These are phyloP conservation scores for Listrodromus nycthemerus DNA, from an alignment of 2,888 invertebrate genomes.

Conservation along the genomic window DNA sequence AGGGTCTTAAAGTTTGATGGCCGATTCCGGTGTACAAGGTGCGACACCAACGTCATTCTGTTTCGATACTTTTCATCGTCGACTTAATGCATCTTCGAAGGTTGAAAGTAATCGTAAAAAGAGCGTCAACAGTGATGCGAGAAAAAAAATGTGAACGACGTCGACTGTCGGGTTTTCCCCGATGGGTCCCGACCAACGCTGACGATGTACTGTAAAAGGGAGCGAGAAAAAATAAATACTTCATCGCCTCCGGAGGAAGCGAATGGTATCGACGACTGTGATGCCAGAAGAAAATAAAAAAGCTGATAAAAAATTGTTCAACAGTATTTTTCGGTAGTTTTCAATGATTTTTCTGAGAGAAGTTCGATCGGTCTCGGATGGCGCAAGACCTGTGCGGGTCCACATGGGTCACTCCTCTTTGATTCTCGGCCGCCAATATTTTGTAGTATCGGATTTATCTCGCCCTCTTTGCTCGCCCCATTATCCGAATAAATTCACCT, in stretches of 20 bases:
- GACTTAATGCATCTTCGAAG: constrained; percentile 75
- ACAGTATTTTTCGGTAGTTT: too few relatives aligned
- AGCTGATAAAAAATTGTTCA: too few relatives aligned
- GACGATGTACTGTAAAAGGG: constrained; percentile 12
- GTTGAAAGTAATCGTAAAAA: constrained; percentile 73
- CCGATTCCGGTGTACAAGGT: constrained; percentile 60
- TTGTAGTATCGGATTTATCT: neutral
- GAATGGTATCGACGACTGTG: neutral
- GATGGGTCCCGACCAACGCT: neutral
- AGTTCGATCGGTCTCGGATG: too few relatives aligned
- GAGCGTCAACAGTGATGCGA: neutral
- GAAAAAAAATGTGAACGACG: constrained; percentile 51
- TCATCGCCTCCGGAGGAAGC: neutral
- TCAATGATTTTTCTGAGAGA: too few relatives aligned
- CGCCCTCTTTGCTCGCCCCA: neutral
- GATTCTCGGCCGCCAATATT: too few relatives aligned
- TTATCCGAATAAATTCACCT: neutral
- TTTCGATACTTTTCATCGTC: constrained; percentile 69
- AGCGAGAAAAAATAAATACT: constrained; percentile 3
- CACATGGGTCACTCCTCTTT: too few relatives aligned
- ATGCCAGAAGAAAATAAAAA: too few relatives aligned
- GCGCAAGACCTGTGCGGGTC: too few relatives aligned
- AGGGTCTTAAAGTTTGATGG: constrained; percentile 74
- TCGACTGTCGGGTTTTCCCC: constrained; percentile 26
- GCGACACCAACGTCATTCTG: constrained; percentile 63